A percentile compares a stretch with the other conserved stretches of the same genome.
These are phyloP conservation scores for Lamproptera curius DNA, from an alignment of 2,888 invertebrate species.

Conservation along the genomic window DNA sequence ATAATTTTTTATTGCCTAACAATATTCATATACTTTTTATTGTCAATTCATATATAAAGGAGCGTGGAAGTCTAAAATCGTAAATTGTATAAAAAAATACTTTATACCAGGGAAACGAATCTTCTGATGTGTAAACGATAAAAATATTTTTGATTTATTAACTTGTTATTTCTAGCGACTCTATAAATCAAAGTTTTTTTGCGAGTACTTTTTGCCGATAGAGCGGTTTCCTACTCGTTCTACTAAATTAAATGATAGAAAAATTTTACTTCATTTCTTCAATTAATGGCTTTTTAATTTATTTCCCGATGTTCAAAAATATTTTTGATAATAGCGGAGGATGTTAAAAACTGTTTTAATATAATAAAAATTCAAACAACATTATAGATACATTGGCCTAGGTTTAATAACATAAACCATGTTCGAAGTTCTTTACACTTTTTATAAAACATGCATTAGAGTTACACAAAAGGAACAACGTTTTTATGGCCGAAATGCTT, in stretches of 20 bases:
- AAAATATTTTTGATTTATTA: neutral
- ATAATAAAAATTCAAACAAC: no score
- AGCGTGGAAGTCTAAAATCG: neutral
- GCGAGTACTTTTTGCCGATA: neutral
- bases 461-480: no score
- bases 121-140: neutral
- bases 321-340: no score
- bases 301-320: no score
- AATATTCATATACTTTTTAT: neutral
- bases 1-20: neutral
- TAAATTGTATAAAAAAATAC: neutral
- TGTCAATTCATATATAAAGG: neutral
- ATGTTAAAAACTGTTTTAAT: no score
- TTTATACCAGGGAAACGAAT: neutral
- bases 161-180: neutral
- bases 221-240: neutral
- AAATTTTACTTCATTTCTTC: neutral
- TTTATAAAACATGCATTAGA: no score
- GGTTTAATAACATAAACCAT: no score
- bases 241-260: neutral
- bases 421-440: no score
- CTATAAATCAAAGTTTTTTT: neutral
- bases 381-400: no score
- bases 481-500: no score
- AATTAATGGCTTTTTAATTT: neutral